phyloP scores from a whole-genome alignment of 1,140 invertebrate genomes.

The Eriocheir sinensis region DNA sequence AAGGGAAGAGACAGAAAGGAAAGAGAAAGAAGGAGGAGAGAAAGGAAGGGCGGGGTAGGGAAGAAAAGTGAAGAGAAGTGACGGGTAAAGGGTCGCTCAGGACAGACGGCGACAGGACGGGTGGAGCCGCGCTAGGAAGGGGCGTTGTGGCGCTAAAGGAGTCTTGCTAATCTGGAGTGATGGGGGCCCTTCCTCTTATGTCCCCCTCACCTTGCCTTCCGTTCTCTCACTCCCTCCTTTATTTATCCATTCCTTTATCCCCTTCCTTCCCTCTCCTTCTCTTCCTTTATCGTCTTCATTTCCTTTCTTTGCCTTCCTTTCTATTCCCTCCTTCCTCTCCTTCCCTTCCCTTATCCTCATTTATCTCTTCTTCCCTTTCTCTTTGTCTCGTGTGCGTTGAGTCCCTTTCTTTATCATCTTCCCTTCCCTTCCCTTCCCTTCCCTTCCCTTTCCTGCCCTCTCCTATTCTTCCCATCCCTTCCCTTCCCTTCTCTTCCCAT shows the following conservation, averaged over 20 bases:
- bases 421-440: background rate
- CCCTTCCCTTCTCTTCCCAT: background rate
- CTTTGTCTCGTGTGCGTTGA: too few species aligned
- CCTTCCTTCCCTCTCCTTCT: background rate
- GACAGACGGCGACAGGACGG: background rate
- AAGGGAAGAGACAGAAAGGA: background rate
- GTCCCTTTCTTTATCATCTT: background rate
- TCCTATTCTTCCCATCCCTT: background rate
- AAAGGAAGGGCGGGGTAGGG: background rate
- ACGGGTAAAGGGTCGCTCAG: background rate
- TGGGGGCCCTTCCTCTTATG: background rate
- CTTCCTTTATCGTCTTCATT: background rate
- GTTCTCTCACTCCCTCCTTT: background rate
- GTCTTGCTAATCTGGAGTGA: background rate
- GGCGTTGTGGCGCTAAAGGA: too few species aligned
- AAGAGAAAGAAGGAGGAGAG: background rate
- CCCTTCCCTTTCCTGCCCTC: background rate
- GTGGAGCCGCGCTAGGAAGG: background rate
- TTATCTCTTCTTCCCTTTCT: too few species aligned
- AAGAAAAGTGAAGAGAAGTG: too few species aligned
- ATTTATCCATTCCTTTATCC: too few species aligned
- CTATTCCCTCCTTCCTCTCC: background rate
- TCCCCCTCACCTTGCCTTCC: background rate
- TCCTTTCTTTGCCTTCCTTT: background rate
- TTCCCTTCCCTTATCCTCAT: background rate